A percentile compares a stretch with the other conserved stretches of the same genome.
Evolutionary conservation across 2,113 vertebrate genomes (phyloP).

Genomic region (Setophaga coronata): DNA sequence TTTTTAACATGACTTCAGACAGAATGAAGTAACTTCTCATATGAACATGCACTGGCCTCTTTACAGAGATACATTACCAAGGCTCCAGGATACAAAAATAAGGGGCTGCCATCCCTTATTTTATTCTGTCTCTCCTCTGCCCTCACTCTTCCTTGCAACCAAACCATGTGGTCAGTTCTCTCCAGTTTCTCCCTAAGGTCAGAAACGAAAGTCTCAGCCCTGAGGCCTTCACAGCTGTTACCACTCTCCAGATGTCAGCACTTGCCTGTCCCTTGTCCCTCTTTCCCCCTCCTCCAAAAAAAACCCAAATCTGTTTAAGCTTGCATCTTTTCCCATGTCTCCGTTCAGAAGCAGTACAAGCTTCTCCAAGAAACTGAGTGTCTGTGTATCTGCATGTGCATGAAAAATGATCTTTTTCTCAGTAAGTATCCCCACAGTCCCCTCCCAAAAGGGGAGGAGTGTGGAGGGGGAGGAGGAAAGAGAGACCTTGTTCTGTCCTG

Average conservation of each 20-base stretch:
- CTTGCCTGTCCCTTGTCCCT: neutral
- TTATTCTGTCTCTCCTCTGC: neutral
- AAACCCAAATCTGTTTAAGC: neutral
- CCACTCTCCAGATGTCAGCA: slow-evolving; percentile 47
- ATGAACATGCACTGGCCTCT: neutral
- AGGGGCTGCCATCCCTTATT: neutral
- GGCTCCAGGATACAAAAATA: neutral
- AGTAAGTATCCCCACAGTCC: neutral
- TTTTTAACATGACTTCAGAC: slow-evolving; percentile 60
- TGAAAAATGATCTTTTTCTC: neutral
- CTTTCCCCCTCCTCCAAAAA: neutral
- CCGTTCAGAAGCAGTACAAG: neutral
- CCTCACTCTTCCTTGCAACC: neutral
- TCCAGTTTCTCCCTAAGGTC: slow-evolving; percentile 44
- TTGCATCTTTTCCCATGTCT: neutral
- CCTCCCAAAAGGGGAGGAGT: neutral
- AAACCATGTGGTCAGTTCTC: slow-evolving; percentile 39
- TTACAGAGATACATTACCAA: slow-evolving; percentile 24
- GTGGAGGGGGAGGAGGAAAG: neutral
- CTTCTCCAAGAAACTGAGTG: neutral
- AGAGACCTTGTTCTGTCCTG: neutral
- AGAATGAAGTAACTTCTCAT: slow-evolving; percentile 34
- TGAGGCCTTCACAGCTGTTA: slow-evolving; percentile 16
- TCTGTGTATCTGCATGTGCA: neutral
- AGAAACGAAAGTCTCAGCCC: slow-evolving; percentile 35